phyloP scores from a whole-genome alignment of 2,888 invertebrate genomes.

The Calephelis perditalis region DNA sequence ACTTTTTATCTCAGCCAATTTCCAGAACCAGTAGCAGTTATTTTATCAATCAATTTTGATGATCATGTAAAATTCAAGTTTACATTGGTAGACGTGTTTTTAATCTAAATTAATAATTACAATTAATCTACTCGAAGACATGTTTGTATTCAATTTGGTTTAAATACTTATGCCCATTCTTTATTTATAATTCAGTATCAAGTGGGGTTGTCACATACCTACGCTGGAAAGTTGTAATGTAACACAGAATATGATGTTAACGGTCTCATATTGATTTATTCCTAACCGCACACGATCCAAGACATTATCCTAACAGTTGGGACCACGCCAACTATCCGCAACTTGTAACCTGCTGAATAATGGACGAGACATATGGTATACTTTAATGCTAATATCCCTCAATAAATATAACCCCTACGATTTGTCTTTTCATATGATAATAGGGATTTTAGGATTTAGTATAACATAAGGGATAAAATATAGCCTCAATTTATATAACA shows the following conservation, averaged over 20 bases:
- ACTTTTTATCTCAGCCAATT: no score
- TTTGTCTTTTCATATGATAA: conserved; percentile 20
- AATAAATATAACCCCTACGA: conserved; percentile 27
- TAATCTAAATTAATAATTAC: no score
- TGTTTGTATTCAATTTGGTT: no score
- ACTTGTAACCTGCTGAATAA: conserved; percentile 27
- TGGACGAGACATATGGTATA: conserved; percentile 28
- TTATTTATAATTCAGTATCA: no score
- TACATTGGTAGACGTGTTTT: no score
- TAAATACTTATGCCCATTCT: no score
- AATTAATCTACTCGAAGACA: no score
- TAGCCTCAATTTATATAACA: no score
- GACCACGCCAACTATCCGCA: conserved; percentile 25
- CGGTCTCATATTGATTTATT: conserved; percentile 7
- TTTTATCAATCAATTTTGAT: no score
- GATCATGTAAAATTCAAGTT: no score
- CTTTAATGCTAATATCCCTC: conserved; percentile 24
- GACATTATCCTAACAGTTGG: conserved; percentile 24
- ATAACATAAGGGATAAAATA: not conserved
- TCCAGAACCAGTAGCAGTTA: no score
- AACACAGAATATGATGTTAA: not conserved
- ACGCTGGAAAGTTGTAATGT: not conserved
- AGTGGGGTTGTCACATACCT: not conserved
- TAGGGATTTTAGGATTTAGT: not conserved
- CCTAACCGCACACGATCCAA: conserved; percentile 24